These are phyloP conservation scores for Poecile montanus DNA, from an alignment of 2,797 vertebrate genomes.

Conservation along the genomic window DNA sequence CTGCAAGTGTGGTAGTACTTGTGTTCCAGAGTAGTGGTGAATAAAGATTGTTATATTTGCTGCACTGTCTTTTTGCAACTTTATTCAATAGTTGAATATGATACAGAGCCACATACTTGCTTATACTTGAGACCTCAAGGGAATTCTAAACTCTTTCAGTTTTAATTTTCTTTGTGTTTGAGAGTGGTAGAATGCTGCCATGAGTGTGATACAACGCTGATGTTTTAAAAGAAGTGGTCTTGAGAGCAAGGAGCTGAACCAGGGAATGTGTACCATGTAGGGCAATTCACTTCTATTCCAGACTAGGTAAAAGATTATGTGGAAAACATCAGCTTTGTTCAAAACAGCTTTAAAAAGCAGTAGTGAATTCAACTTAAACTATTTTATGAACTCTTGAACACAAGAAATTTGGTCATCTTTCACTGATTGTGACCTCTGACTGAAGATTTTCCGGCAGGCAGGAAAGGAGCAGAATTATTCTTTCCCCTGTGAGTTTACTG, in stretches of 20 bases:
- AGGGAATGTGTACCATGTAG: background rate
- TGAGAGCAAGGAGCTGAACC: background rate
- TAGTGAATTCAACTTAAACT: background rate
- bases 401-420: background rate
- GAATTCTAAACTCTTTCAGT: background rate
- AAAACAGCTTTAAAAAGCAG: background rate
- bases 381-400: background rate
- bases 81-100: background rate
- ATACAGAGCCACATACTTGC: background rate
- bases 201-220: background rate
- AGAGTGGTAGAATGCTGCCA: background rate
- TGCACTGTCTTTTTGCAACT: background rate
- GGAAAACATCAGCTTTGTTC: background rate
- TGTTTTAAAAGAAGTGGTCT: background rate
- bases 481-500: conserved; percentile 43
- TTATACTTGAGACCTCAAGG: background rate
- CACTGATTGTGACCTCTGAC: background rate
- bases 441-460: conserved; percentile 38
- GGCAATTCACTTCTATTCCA: background rate
- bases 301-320: background rate
- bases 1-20: background rate
- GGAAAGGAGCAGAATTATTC: background rate
- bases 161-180: background rate
- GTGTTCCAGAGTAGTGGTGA: background rate
- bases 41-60: background rate